These are phyloP conservation scores for Herminia tarsipennalis DNA, from an alignment of 2,888 invertebrate species.

Conservation along the genomic window DNA sequence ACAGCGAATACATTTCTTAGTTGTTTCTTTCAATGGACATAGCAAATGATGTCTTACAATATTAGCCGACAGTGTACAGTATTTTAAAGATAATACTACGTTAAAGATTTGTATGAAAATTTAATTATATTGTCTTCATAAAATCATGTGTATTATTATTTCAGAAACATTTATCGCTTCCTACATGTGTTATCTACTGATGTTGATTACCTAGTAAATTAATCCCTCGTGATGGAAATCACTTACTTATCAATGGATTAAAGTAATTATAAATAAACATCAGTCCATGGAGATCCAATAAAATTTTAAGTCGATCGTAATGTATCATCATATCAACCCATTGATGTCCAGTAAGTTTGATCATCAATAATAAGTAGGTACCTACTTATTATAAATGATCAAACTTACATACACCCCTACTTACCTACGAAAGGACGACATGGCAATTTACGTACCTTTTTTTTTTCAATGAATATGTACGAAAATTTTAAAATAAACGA, in stretches of 20 bases:
- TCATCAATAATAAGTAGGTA: too few relatives aligned
- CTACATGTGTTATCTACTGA: not conserved
- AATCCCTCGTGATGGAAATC: not conserved
- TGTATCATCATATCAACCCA: too few relatives aligned
- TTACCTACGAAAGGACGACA: too few relatives aligned
- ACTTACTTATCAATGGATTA: slow-evolving; percentile 7
- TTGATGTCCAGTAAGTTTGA: too few relatives aligned
- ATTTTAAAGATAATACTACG: slow-evolving; percentile 91
- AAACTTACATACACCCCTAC: too few relatives aligned
- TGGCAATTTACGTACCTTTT: too few relatives aligned
- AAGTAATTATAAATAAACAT: too few relatives aligned
- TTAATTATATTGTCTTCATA: slow-evolving; percentile 87
- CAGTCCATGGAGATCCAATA: too few relatives aligned
- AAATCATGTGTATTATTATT: slow-evolving; percentile 68
- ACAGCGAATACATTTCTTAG: slow-evolving; percentile 38
- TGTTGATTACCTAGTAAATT: not conserved
- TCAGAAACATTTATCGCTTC: slow-evolving; percentile 22
- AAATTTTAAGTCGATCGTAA: too few relatives aligned
- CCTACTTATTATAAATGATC: too few relatives aligned
- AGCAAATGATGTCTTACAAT: slow-evolving; percentile 74
- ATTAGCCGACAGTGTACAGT: slow-evolving; percentile 88
- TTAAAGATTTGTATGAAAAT: slow-evolving; percentile 94
- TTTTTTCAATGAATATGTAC: too few relatives aligned
- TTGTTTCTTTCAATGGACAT: slow-evolving; percentile 38
- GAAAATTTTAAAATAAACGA: too few relatives aligned